phyloP scores from a whole-genome alignment of 2,797 vertebrate genomes.

The Aeoliscus strigatus region DNA sequence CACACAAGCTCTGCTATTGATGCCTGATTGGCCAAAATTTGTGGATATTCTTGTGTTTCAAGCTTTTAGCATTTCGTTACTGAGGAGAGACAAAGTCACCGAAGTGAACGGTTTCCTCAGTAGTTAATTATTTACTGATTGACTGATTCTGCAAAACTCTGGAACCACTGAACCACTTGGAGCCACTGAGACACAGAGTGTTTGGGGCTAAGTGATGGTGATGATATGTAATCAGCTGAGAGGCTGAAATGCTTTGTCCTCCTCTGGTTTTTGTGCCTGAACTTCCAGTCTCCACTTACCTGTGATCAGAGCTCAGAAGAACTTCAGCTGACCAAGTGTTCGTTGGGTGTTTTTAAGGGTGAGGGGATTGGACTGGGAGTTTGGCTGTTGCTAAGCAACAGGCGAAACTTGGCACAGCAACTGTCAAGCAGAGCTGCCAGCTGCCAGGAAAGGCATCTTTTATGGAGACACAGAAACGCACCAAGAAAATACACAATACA shows the following conservation, averaged over 20 bases:
- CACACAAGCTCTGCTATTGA: too few relatives aligned
- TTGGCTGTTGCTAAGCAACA: conserved; percentile 80
- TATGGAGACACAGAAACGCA: conserved; percentile 60
- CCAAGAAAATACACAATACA: conserved; percentile 33
- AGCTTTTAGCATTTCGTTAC: too few relatives aligned
- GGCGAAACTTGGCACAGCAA: conserved; percentile 72
- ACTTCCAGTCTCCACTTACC: conserved; percentile 34
- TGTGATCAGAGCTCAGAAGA: conserved; percentile 41
- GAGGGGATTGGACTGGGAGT: too few relatives aligned
- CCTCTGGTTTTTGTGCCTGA: conserved; percentile 18
- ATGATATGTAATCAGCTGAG: conserved; percentile 8
- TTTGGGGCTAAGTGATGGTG: neutral
- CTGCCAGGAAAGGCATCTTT: conserved; percentile 76
- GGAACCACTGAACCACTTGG: too few relatives aligned
- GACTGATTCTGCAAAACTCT: too few relatives aligned
- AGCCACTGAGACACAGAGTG: neutral
- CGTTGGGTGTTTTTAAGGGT: too few relatives aligned
- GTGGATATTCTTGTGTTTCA: too few relatives aligned
- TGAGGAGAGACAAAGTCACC: too few relatives aligned
- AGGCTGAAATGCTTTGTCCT: conserved; percentile 9
- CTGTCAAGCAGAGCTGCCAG: conserved; percentile 70
- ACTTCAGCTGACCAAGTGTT: conserved; percentile 47
- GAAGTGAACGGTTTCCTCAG: too few relatives aligned
- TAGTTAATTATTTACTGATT: too few relatives aligned
- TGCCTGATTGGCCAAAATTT: too few relatives aligned